These are phyloP conservation scores for Eristalis pertinax DNA, from an alignment of 2,888 invertebrate genomes.

Conservation along the genomic window DNA sequence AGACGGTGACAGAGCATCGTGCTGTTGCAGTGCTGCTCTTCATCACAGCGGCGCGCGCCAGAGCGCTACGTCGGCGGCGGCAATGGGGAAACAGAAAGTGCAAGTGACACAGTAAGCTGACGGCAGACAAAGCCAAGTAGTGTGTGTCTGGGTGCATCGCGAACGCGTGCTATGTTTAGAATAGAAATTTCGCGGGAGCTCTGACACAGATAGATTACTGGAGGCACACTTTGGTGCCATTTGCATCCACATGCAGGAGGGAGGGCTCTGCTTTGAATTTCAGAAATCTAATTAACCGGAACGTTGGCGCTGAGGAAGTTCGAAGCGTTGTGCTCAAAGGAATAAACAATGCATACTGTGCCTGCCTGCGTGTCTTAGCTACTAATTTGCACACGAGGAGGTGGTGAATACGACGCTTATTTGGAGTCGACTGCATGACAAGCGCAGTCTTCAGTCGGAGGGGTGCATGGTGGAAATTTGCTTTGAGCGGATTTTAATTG, in stretches of 20 bases:
- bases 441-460: background rate
- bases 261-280: constrained; percentile 29
- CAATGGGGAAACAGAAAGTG: constrained; percentile 37
- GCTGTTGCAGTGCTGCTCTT: constrained; percentile 11
- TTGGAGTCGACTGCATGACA: background rate
- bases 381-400: background rate
- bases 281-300: constrained; percentile 63
- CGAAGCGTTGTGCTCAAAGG: constrained; percentile 1
- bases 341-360: constrained; percentile 2
- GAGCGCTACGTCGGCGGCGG: too few relatives aligned
- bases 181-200: constrained; percentile 60
- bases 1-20: constrained; percentile 1
- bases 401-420: background rate
- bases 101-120: constrained; percentile 69
- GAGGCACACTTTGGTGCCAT: constrained; percentile 13
- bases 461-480: background rate
- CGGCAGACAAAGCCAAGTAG: constrained; percentile 54
- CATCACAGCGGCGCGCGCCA: background rate
- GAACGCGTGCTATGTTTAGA: constrained; percentile 23
- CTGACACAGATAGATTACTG: constrained; percentile 52
- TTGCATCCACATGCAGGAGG: background rate
- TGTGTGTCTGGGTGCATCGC: background rate
- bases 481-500: too few relatives aligned
- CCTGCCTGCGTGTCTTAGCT: background rate
- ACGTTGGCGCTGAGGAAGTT: constrained; percentile 35